These are phyloP conservation scores for Drosophila meridionalis DNA, from an alignment of 2,888 invertebrate genomes.

Conservation along the genomic window DNA sequence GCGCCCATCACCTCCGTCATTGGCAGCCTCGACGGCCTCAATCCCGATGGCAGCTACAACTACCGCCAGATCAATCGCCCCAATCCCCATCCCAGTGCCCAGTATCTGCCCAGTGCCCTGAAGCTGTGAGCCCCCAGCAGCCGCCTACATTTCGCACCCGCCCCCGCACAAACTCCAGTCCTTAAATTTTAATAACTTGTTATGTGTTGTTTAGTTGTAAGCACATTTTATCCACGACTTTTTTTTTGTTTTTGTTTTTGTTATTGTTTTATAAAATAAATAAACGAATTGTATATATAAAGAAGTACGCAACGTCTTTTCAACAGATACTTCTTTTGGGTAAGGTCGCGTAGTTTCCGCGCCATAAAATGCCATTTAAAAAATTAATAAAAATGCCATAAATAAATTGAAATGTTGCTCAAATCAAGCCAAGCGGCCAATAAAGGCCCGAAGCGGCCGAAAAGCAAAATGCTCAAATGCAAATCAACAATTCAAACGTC, in stretches of 20 bases:
- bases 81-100: conserved; percentile 53
- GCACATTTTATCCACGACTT: conserved; percentile 33
- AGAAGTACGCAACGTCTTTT: conserved; percentile 44
- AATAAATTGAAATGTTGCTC: conserved; percentile 70
- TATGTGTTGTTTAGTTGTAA: conserved; percentile 73
- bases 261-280: conserved; percentile 45
- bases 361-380: conserved; percentile 65
- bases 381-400: conserved; percentile 77
- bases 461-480: conserved; percentile 42
- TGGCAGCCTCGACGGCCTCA: conserved; percentile 80
- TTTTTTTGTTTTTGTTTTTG: conserved; percentile 51
- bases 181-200: conserved; percentile 20
- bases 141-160: not conserved
- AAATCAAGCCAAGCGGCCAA: conserved; percentile 45
- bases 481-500: conserved; percentile 50
- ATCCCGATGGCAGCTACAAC: conserved; percentile 82
- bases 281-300: conserved; percentile 46
- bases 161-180: conserved; percentile 1
- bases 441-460: conserved; percentile 27
- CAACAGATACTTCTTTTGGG: conserved; percentile 25
- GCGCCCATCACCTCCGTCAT: conserved; percentile 82
- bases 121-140: conserved; percentile 45
- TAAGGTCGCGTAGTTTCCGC: conserved; percentile 59
- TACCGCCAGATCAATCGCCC: conserved; percentile 72
- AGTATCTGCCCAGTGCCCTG: conserved; percentile 76